Base-by-base conservation (phyloP, 2,888 invertebrate species). In the Geotrupes spiniger region DNA sequence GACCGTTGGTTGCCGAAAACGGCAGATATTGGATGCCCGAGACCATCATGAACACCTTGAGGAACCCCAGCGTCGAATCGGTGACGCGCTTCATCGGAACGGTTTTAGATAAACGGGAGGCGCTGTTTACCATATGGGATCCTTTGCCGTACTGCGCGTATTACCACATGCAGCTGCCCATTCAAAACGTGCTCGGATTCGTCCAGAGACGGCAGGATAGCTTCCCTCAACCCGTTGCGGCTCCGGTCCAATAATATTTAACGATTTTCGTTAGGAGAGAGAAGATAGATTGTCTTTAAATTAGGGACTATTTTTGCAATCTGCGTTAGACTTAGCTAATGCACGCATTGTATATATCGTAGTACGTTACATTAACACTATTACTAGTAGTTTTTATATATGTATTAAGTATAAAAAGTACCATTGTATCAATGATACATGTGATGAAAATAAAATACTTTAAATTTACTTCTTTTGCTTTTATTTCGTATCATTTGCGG, bases 61-160 rank as follows among this genome's bases (percentile, higher is more conserved):
- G 74, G 41, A 72, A 75, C 54, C 76, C 78, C 4, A 68, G 74
- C 4, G 63, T 77, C 3, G 74, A 75, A 55, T 70, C 76, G 1
- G 78, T 85, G 3, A 79, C 80, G 12, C 80, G 81, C 63, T 66
- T 85, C 38, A 73, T 85, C 59, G 82, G 83, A 28, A 84, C 83
- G 0, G 84, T 87, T 27, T 67, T 89, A 57, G 88, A 89, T 63
- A 88, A 87, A 58, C 78, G 87, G 29, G 89, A 91, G 65, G 89
- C 88, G 0, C 74, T 91, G 1, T 91, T 91, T 64, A 80, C 84
- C 3, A 85, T 85, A 63, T 90, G 90, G 90, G 91, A 91, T 66
- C 91, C 91, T 3, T 68, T 91, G 60, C 91, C 91, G 0, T 91
- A 90, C 66, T 89, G 89, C 65, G 89, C 88, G 2, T 90, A 89